Percentiles rank a stretch among this genome's conserved stretches.
phyloP scores from a whole-genome alignment of 2,113 vertebrate species.

The Pteropus alecto region DNA sequence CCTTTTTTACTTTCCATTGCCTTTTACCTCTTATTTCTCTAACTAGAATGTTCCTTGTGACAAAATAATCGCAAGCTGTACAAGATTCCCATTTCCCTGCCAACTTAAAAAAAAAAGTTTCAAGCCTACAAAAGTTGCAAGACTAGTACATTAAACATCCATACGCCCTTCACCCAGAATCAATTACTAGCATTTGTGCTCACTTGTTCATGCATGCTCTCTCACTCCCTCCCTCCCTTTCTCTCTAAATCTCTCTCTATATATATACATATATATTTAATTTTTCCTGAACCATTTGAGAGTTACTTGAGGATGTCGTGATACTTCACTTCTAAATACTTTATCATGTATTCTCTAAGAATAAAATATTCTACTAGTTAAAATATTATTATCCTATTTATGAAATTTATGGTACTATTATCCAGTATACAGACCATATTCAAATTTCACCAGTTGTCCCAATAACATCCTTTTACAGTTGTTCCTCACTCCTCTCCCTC shows the following conservation, averaged over 20 bases:
- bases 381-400: neutral
- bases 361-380: neutral
- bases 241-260: neutral
- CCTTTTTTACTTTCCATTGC: neutral
- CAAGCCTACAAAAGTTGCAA: neutral
- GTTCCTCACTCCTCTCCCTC: neutral
- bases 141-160: neutral
- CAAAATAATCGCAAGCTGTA: neutral
- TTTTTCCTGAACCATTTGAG: neutral
- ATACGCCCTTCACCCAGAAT: neutral
- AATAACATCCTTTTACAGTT: neutral
- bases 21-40: neutral
- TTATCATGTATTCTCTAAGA: neutral
- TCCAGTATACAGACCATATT: neutral
- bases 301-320: neutral
- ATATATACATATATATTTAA: neutral
- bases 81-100: neutral
- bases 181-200: neutral
- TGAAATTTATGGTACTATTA: neutral
- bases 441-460: neutral
- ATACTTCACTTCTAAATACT: neutral
- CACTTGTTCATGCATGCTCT: neutral
- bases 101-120: neutral
- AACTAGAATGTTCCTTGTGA: neutral
- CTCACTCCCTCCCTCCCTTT: neutral